Base-by-base conservation (phyloP, 1,140 invertebrate species). In the Wasmannia auropunctata region DNA sequence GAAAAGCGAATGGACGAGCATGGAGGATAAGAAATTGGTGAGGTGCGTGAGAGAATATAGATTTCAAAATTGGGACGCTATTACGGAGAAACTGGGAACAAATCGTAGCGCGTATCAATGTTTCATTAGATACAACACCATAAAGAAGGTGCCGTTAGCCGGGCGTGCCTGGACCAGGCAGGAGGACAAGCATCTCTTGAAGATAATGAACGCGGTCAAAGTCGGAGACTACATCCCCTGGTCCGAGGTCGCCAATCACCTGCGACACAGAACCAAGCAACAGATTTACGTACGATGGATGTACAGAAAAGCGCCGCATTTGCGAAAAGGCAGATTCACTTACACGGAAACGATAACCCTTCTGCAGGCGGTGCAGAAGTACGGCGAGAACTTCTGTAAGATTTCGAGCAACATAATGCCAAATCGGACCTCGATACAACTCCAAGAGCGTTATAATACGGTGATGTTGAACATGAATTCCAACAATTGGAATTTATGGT, bases 221-320 rank as follows among this genome's bases (percentile, higher is more conserved):
- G 93, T 96, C 14, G 97, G 97, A 25, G 94, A 96, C 72, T 96
- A 96, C 31, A 96, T 97, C 75, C 96, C 97, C 7, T 97, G 97
- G 97, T 94, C 95, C 1, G 96, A 95, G 77, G 95, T 97, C 1
- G 94, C 96, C 10, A 94, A 94, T 49, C 95, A 96, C 51, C 96
- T 97, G 93, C 94, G 95, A 7, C 95, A 95, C 49, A 94, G 96
- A 88, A 96, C 96, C 0, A 97, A 96, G 90, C 95, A 95, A 2
- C 97, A 97, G 90, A 91, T 97, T 54, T 97, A 97, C 89, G 94
- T 93, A 70, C 95, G 95, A 51, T 95, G 95, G 92, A 95, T 90
- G 46, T 95, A 95, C 25, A 95, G 94, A 40, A 93, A 95, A 3
- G 91, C 94, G 10, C 95, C 95, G 8, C 88, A 93, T 49, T 84